Percentiles rank a stretch among this genome's conserved stretches.
phyloP scores from a whole-genome alignment of 2,888 invertebrate genomes.

The Drosophila pseudotakahashii region DNA sequence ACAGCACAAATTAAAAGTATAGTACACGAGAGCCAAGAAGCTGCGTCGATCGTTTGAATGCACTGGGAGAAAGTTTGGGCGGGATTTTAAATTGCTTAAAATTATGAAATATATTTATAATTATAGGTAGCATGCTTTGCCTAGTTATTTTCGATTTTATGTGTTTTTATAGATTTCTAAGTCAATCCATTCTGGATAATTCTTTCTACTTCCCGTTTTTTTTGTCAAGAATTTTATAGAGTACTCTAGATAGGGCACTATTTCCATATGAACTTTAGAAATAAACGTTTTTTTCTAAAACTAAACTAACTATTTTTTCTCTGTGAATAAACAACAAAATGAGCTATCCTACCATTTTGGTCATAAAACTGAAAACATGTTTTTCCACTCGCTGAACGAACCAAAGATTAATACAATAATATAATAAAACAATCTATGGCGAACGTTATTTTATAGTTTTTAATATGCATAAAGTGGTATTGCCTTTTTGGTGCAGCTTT shows the following conservation, averaged over 20 bases:
- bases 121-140: no score
- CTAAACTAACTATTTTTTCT: neutral
- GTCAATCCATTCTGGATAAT: no score
- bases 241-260: no score
- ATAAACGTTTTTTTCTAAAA: neutral
- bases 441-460: slow-evolving; percentile 48
- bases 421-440: slow-evolving; percentile 60
- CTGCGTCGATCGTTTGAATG: slow-evolving; percentile 13
- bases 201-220: no score
- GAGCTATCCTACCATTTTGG: slow-evolving; percentile 49
- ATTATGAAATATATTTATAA: no score
- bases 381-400: slow-evolving; percentile 49
- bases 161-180: no score
- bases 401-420: slow-evolving; percentile 52
- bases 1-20: slow-evolving; percentile 48
- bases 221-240: no score
- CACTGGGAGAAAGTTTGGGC: slow-evolving; percentile 2
- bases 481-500: slow-evolving; percentile 47
- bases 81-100: no score
- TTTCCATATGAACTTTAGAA: no score
- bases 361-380: slow-evolving; percentile 65
- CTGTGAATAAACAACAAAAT: slow-evolving; percentile 11
- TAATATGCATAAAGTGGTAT: slow-evolving; percentile 58
- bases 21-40: slow-evolving; percentile 50
- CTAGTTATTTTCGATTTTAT: no score